Conservation (phyloP, 2,888 invertebrate genomes). For the Chalcosyrphus nemorum region DNA sequence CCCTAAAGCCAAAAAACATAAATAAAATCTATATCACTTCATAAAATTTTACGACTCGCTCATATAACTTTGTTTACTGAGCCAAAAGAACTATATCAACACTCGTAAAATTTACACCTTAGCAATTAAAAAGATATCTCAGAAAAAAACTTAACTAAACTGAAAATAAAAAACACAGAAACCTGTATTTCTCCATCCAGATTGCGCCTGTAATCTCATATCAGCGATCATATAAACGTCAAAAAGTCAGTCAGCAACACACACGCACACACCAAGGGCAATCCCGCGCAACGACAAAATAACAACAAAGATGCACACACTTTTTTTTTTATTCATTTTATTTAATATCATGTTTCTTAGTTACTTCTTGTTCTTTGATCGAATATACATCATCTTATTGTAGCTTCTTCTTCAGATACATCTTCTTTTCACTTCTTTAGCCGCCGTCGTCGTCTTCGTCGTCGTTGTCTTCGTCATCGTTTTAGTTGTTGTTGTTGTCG, state of each 20-base stretch:
- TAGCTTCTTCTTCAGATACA: slow-evolving; percentile 24
- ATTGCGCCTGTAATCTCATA: slow-evolving; percentile 59
- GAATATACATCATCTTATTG: slow-evolving; percentile 62
- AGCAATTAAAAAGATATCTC: slow-evolving; percentile 25
- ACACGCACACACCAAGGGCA: slow-evolving; percentile 17
- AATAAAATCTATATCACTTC: neutral
- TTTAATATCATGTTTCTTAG: slow-evolving; percentile 40
- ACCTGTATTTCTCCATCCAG: neutral
- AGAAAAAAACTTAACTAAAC: slow-evolving; percentile 30
- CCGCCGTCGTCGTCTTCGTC: neutral
- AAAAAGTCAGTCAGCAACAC: slow-evolving; percentile 64
- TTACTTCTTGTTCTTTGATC: slow-evolving; percentile 43
- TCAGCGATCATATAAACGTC: slow-evolving; percentile 62
- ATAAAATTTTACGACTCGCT: neutral
- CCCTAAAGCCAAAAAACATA: too few species aligned
- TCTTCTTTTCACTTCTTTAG: slow-evolving; percentile 18
- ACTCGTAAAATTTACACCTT: slow-evolving; percentile 1
- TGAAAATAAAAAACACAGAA: too few species aligned
- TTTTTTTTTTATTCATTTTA: slow-evolving; percentile 14
- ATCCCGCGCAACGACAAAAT: slow-evolving; percentile 12
- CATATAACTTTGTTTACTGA: slow-evolving; percentile 9
- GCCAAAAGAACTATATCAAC: slow-evolving; percentile 19
- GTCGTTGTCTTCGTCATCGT: too few species aligned
- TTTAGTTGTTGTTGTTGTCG: too few species aligned
- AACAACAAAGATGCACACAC: slow-evolving; percentile 40